Conservation (phyloP, 2,797 vertebrate genomes). For the Myotis findleyi region DNA sequence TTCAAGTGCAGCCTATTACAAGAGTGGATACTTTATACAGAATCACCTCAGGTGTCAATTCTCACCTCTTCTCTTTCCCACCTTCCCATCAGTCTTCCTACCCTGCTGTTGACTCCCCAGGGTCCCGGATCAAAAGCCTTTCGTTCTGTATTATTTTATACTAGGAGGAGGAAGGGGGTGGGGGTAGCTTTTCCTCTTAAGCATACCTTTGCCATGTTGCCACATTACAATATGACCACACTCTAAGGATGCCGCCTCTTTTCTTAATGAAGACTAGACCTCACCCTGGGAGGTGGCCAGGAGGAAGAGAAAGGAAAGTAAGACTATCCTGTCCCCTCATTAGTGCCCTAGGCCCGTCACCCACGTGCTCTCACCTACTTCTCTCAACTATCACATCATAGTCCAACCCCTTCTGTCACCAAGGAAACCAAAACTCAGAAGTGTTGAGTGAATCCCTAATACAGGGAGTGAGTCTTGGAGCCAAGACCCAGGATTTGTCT, state of each 20-base stretch:
- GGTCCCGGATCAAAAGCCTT: background rate
- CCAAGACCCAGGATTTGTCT: background rate
- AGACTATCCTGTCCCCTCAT: background rate
- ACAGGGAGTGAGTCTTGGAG: background rate
- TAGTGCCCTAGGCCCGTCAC: too few species aligned
- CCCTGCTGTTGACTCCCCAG: background rate
- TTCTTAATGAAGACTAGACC: background rate
- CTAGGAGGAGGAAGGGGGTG: accelerated
- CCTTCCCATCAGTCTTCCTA: background rate
- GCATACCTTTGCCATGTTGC: background rate
- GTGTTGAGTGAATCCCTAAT: background rate
- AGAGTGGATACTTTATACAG: background rate
- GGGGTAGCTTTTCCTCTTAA: background rate
- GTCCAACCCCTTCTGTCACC: background rate
- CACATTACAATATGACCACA: background rate
- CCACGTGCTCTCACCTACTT: background rate
- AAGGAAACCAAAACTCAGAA: background rate
- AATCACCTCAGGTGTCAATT: background rate
- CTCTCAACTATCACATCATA: background rate
- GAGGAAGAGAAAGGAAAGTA: background rate
- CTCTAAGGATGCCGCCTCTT: background rate
- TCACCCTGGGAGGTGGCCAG: background rate
- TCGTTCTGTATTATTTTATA: background rate
- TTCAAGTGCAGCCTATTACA: background rate
- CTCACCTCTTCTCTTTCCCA: background rate